phyloP scores from a whole-genome alignment of 2,113 vertebrate genomes.

The Nanorana parkeri region DNA sequence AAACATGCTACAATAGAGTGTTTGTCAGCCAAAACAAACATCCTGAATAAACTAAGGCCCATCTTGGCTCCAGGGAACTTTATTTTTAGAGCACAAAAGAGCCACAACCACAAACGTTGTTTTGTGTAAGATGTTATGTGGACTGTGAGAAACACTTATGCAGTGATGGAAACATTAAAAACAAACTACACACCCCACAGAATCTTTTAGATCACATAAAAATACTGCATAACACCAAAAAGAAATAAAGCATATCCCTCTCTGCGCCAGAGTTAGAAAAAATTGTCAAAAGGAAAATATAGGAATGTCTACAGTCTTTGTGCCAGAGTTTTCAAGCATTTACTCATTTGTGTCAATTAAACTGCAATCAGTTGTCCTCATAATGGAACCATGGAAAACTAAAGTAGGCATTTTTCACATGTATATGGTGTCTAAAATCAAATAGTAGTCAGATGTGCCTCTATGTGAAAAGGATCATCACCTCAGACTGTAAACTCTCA shows the following conservation, averaged over 20 bases:
- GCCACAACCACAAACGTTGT: constrained; percentile 3
- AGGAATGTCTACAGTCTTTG: background rate
- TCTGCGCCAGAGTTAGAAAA: background rate
- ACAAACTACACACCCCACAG: too few relatives aligned
- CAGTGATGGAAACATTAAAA: background rate
- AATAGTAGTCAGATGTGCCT: too few relatives aligned
- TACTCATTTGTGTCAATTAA: constrained; percentile 72
- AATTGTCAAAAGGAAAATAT: background rate
- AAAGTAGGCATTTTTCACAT: too few relatives aligned
- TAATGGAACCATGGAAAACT: too few relatives aligned
- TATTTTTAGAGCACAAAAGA: constrained; percentile 23
- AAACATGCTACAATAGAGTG: constrained; percentile 28
- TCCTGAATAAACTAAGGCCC: constrained; percentile 39
- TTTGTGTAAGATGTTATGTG: constrained; percentile 16
- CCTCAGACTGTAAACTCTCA: too few relatives aligned
- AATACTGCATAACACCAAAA: too few relatives aligned
- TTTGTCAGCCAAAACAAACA: constrained; percentile 43
- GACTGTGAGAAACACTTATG: background rate
- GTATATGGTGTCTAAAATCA: too few relatives aligned
- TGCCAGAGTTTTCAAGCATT: constrained; percentile 72
- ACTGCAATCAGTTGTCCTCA: constrained; percentile 61
- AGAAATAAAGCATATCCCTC: too few relatives aligned
- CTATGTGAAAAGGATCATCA: too few relatives aligned
- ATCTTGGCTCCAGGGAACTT: constrained; percentile 41
- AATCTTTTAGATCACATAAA: too few relatives aligned